Evolutionary conservation across 2,888 invertebrate genomes (phyloP), one percentile per base, ranked within the genome.

Genomic region (Cecidostiba fungosa): DNA sequence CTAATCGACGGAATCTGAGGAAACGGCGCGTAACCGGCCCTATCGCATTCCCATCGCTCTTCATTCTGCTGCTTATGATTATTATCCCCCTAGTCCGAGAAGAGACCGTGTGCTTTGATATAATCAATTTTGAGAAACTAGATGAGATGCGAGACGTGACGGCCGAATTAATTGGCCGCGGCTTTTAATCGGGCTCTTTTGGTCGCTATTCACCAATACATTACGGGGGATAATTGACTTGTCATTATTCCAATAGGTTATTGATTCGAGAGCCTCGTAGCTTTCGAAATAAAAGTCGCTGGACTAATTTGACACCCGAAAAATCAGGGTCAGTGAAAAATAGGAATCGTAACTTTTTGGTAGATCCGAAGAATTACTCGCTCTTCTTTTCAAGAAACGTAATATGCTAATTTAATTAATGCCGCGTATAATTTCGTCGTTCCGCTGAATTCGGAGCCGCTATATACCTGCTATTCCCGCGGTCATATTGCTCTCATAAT

Each of bases 1-100:
- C 89, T 90, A 91, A 91, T 91, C 91, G 87, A 89, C 88, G 85
- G 88, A 89, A 90, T 90, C 90, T 89, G 81, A 88, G 88, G 88
- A 89, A 91, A 88, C 88, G 85, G 77, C 39, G 54, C 62, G 47
- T 73, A 78, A 78, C 62, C 78, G 54, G 23, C 36, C 77, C 87
- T 86, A 87, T 50, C 85, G 86, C 87, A 76, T 87, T 87, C 87
- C 85, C 85, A 85, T 86, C 87, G 82, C 77, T 87, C 47, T 86
- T 84, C 86, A 89, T 87, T 87, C 82, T 26, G 77, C 74, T 16
- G 36, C 39, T 5, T 19, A 72, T 3, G n/a, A n/a, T 59, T 59
- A 59, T 59, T 43, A 43, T 43, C 12, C 12, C 12, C 12, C 12
- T 10, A 12, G 43, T 43, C 43, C 43, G 43, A 43, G n/a, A 54